Base-by-base conservation (phyloP, 2,797 vertebrate species). In the Protosalanx chinensis region DNA sequence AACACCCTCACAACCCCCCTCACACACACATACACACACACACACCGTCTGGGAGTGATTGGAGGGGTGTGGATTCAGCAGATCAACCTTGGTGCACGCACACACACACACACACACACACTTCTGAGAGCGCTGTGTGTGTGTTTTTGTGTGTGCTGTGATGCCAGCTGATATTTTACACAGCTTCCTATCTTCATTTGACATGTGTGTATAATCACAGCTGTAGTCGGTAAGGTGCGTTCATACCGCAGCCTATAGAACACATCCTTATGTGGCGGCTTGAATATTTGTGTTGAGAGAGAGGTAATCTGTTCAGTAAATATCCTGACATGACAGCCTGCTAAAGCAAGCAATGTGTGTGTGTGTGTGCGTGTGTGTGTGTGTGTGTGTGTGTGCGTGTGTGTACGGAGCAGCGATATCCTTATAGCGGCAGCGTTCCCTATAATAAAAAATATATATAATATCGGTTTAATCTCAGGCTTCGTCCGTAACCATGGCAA, bases 401-500 rank as follows among this genome's bases (percentile, higher is more conserved):
- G 53, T 70, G 72, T 64, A 10, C 29, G 20, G 29, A 72, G 67
- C 27, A 81, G 67, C 82, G 71, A 74, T 53, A 71, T 79, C 71
- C 67, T 33, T 66, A 68, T 69, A 79, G 75, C 56, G n/a, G 32
- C 71, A 79, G 82, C 15, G 15, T 62, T 81, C 73, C 63, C 74
- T 72, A 72, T 27, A 27, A 27, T 27, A n/a, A n/a, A n/a, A n/a
- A n/a, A n/a, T n/a, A n/a, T n/a, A n/a, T n/a, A n/a, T n/a, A n/a
- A n/a, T n/a, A n/a, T 6, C 65, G 80, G 88, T 89, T 90, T 87
- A 91, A 70, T 88, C 84, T 88, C 87, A 84, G 82, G 85, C 88
- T 87, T 87, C 77, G 72, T 79, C 82, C 82, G 90, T 91, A 85
- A 85, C 88, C 91, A 89, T 89, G 88, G 90, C 79, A 76, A 89